Base-by-base conservation (phyloP, 64 coral and sea anemone species). In the Montipora foliosa region DNA sequence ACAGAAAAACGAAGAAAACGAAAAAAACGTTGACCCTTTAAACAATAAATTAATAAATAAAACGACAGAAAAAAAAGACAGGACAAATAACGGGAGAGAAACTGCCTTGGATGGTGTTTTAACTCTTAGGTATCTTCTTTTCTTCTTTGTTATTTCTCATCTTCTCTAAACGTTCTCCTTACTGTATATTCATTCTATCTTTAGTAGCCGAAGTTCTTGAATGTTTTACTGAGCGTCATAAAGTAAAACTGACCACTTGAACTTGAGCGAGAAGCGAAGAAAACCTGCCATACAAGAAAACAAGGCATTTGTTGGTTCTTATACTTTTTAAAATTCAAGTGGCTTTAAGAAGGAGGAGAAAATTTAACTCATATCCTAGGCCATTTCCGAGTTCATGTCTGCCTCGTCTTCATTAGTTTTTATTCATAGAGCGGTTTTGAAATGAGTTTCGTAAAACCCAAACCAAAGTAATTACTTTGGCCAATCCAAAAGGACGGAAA, bases 121-220 rank as follows among this genome's bases (percentile, higher is more conserved):
- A 71, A 71, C 8, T 4, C 21, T 15, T 2, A 71, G 8, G 20
- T 4, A 14, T 37, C 37, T 37, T 37, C 37, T 37, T 37, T 37
- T 37, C 37, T 37, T 37, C 37, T 0, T 64, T 16, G 61, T 12
- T 7, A 4, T 64, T 64, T 64, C 61, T 15, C 3, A 64, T 64
- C 61, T 64, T 64, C 9, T 19, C 61, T 15, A 7, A 7, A 12
- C 61, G 61, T 16, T 64, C 11, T 71, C 20, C 8, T 21, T 71
- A 7, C 68, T 6, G 68, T n/a, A 8, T 8, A 57, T 71, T 71
- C 5, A 19, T 83, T 12, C 2, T 44, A 3, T 14, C 7, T 62
- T 95, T 46, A 99, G 85, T 96, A 99, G 57, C 81, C 92, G 77
- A 99, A 99, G 80, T 99, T 99, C 80, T 99, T 99, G 87, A 99